Percentiles rank a stretch among this genome's conserved stretches.
Evolutionary conservation across 1,140 invertebrate species (phyloP).

Genomic region (Dermatophagoides farinae): DNA sequence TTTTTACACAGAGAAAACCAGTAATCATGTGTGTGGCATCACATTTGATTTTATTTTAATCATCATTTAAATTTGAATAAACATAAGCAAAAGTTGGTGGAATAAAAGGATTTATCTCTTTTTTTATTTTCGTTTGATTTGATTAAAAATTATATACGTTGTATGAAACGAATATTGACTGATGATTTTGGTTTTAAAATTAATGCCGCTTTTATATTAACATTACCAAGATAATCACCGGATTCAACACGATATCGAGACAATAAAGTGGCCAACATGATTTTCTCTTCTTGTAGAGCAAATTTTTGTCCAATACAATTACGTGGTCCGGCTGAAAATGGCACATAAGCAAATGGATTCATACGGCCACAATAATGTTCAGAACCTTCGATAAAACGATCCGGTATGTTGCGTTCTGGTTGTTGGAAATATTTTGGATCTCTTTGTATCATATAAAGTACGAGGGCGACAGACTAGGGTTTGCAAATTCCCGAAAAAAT

Average conservation of each 20-base stretch:
- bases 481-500: too few relatives aligned
- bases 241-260: slow-evolving; percentile 24
- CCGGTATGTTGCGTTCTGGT: slow-evolving; percentile 28
- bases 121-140: too few relatives aligned
- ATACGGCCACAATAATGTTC: slow-evolving; percentile 16
- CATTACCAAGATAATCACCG: slow-evolving; percentile 21
- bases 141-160: not conserved
- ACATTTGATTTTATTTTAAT: too few relatives aligned
- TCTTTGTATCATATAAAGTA: slow-evolving; percentile 26
- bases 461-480: slow-evolving; percentile 21
- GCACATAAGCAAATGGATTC: slow-evolving; percentile 26
- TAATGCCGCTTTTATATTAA: slow-evolving; percentile 25
- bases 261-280: slow-evolving; percentile 28
- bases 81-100: too few relatives aligned
- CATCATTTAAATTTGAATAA: too few relatives aligned
- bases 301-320: slow-evolving; percentile 35
- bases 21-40: too few relatives aligned
- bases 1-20: too few relatives aligned
- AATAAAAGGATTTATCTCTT: too few relatives aligned
- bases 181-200: slow-evolving; percentile 24
- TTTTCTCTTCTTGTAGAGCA: slow-evolving; percentile 35
- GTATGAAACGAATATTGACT: slow-evolving; percentile 9
- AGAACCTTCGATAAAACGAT: slow-evolving; percentile 26
- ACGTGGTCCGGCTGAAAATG: slow-evolving; percentile 29
- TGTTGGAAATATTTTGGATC: slow-evolving; percentile 27